Conservation (phyloP, 1,140 invertebrate species). For the Probaryconus sp. region DNA sequence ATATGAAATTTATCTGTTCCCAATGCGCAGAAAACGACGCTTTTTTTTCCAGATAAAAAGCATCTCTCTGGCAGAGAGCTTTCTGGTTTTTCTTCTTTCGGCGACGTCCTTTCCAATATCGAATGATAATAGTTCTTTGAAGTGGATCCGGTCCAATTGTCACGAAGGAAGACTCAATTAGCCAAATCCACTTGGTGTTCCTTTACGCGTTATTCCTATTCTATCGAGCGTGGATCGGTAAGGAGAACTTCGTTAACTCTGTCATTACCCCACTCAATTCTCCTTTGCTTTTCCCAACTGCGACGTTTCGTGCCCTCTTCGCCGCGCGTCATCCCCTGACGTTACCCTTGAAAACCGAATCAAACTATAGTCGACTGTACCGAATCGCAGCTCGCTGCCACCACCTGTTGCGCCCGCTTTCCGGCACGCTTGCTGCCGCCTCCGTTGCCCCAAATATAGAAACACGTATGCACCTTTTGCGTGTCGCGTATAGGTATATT, state of each 20-base stretch:
- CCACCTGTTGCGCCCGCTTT: conserved; percentile 46
- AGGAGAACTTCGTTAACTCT: conserved; percentile 45
- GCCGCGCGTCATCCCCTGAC: conserved; percentile 27
- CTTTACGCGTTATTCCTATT: conserved; percentile 42
- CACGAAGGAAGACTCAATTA: conserved; percentile 47
- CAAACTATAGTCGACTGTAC: conserved; percentile 54
- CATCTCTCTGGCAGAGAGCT: no score
- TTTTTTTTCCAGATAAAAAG: no score
- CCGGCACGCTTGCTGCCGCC: conserved; percentile 38
- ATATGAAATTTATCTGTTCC: no score
- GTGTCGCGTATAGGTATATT: neutral
- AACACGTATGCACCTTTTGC: conserved; percentile 5
- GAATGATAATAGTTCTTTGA: conserved; percentile 29
- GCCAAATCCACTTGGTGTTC: conserved; percentile 42
- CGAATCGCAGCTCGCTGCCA: conserved; percentile 40
- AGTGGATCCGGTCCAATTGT: conserved; percentile 36
- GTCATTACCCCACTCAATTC: conserved; percentile 35
- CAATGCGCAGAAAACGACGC: no score
- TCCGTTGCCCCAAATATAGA: conserved; percentile 20
- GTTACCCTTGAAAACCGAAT: conserved; percentile 54
- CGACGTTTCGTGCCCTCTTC: conserved; percentile 33
- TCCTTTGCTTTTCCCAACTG: conserved; percentile 21
- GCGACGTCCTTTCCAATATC: conserved; percentile 29
- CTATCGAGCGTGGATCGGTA: conserved; percentile 34
- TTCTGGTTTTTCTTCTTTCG: conserved; percentile 3